Evolutionary conservation across 2,888 invertebrate genomes (phyloP).

Genomic region (Chorisops tibialis): DNA sequence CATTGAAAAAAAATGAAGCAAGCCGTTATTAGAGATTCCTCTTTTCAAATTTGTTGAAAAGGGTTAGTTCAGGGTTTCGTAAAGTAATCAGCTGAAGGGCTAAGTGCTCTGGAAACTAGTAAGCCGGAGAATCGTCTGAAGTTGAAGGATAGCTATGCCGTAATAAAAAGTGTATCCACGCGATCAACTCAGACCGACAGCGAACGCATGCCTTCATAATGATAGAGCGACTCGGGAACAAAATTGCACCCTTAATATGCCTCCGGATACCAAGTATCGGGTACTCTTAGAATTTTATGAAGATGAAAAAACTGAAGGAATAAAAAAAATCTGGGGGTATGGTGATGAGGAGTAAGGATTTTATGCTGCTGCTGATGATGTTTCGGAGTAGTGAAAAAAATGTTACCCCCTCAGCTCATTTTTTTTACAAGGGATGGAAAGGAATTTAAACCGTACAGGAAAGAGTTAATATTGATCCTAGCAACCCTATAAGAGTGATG

Average conservation of each 20-base stretch:
- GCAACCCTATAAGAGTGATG: neutral
- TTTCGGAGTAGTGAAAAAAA: neutral
- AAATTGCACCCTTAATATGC: conserved; percentile 22
- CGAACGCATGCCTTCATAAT: conserved; percentile 16
- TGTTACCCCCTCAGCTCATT: neutral
- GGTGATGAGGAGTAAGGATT: neutral
- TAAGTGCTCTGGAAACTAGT: too few species aligned
- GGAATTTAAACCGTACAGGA: neutral
- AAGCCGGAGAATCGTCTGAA: neutral
- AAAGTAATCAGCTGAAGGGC: neutral
- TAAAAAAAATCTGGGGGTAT: neutral
- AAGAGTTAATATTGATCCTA: conserved; percentile 3
- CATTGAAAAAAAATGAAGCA: neutral
- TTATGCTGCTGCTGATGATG: neutral
- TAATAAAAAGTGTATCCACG: conserved; percentile 10
- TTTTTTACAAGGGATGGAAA: neutral
- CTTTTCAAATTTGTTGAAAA: neutral
- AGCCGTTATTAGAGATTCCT: too few species aligned
- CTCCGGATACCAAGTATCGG: conserved; percentile 1
- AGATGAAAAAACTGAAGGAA: neutral
- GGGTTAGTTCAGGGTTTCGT: neutral
- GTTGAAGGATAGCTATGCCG: conserved; percentile 2
- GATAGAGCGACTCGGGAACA: conserved; percentile 7
- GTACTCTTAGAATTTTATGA: neutral
- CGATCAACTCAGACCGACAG: neutral